Conservation (phyloP, 2,797 vertebrate genomes). For the Acropternis orthonyx region DNA sequence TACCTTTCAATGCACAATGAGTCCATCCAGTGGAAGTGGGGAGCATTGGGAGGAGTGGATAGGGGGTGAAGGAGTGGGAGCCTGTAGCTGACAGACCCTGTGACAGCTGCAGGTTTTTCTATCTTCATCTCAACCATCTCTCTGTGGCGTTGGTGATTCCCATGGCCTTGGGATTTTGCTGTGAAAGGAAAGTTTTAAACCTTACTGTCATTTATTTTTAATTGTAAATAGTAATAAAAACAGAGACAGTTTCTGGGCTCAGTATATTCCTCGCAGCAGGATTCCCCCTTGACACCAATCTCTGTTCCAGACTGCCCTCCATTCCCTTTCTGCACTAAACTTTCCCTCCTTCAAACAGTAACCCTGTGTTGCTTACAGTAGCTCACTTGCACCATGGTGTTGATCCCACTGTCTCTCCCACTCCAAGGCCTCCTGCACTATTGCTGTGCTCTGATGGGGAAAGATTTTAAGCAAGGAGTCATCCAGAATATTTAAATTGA, state of each 20-base stretch:
- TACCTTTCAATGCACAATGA: background rate
- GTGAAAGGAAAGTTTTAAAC: conserved; percentile 17
- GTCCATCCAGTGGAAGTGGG: background rate
- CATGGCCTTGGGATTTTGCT: background rate
- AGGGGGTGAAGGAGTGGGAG: background rate
- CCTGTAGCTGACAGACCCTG: background rate
- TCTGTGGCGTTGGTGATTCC: background rate
- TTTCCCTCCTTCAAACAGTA: background rate
- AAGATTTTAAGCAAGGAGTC: background rate
- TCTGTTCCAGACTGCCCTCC: conserved; percentile 21
- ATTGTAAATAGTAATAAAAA: conserved; percentile 31
- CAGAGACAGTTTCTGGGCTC: conserved; percentile 47
- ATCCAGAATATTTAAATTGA: background rate
- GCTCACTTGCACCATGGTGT: background rate
- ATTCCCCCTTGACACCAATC: conserved; percentile 9
- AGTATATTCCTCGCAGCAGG: background rate
- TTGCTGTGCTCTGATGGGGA: background rate
- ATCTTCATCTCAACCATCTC: background rate
- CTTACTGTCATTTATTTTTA: background rate
- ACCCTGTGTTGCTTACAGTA: background rate
- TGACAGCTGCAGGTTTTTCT: background rate
- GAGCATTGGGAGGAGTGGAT: background rate
- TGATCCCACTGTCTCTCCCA: background rate
- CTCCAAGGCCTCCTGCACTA: background rate
- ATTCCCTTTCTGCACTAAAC: background rate